Evolutionary conservation across 2,113 vertebrate genomes (phyloP).

Genomic region (Naja naja): DNA sequence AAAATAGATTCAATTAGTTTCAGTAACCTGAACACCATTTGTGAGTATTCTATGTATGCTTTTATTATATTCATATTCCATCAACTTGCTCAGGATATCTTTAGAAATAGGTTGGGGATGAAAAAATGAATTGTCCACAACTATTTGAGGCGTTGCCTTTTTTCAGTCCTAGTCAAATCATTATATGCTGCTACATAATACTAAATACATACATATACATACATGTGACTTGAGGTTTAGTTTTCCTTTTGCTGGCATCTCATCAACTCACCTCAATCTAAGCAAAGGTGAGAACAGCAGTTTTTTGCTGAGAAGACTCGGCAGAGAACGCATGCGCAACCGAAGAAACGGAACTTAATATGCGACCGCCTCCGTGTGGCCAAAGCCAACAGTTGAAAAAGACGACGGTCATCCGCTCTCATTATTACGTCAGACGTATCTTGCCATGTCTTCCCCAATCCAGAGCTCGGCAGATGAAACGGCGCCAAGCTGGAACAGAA

Average conservation of each 20-base stretch:
- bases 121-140: neutral
- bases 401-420: neutral
- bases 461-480: slow-evolving; percentile 1
- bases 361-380: neutral
- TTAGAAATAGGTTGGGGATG: neutral
- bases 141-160: neutral
- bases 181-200: neutral
- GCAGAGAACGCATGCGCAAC: neutral
- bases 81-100: neutral
- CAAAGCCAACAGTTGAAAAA: neutral
- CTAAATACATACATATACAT: neutral
- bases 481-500: slow-evolving; percentile 10
- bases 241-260: neutral
- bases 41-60: neutral
- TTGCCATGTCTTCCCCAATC: neutral
- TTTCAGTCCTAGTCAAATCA: neutral
- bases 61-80: neutral
- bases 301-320: neutral
- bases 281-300: neutral
- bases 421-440: neutral
- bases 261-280: neutral
- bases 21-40: neutral
- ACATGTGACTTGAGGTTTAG: neutral
- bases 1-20: neutral
- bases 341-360: too few species aligned